These are phyloP conservation scores for Drosophila busckii DNA, from an alignment of 1,140 invertebrate genomes.

Conservation along the genomic window DNA sequence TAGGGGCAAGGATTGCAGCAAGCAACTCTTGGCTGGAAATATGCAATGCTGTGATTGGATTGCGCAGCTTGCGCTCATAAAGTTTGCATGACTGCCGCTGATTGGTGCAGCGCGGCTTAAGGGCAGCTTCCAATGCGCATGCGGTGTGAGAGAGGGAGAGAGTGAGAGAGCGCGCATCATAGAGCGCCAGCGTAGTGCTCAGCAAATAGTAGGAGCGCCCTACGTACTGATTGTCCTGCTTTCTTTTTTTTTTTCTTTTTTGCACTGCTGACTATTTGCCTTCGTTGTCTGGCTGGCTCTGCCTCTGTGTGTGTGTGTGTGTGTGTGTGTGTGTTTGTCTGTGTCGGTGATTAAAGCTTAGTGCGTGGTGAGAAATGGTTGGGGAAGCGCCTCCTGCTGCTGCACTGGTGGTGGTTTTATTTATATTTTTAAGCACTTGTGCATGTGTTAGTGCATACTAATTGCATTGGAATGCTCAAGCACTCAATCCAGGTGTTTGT, in stretches of 20 bases:
- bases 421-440: conserved; percentile 17
- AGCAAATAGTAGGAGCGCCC: conserved; percentile 67
- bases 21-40: conserved; percentile 56
- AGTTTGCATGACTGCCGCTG: conserved; percentile 28
- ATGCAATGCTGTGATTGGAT: conserved; percentile 53
- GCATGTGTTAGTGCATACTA: conserved; percentile 23
- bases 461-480: conserved; percentile 48
- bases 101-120: conserved; percentile 48
- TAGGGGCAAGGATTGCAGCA: conserved; percentile 47
- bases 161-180: conserved; percentile 13
- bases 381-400: conserved; percentile 30
- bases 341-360: conserved; percentile 53
- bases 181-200: conserved; percentile 35
- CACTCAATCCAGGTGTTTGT: conserved; percentile 26
- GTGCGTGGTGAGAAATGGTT: conserved; percentile 60
- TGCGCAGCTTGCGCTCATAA: conserved; percentile 33
- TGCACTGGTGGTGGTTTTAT: conserved; percentile 58
- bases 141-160: conserved; percentile 39
- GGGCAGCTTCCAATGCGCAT: conserved; percentile 62
- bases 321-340: conserved; percentile 1
- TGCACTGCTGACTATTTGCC: conserved; percentile 24
- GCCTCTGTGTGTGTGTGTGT: conserved; percentile 2
- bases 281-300: conserved; percentile 18
- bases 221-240: conserved; percentile 31
- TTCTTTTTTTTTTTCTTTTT: too few species aligned